phyloP scores from a whole-genome alignment of 1,140 invertebrate species.

The Microplitis demolitor region DNA sequence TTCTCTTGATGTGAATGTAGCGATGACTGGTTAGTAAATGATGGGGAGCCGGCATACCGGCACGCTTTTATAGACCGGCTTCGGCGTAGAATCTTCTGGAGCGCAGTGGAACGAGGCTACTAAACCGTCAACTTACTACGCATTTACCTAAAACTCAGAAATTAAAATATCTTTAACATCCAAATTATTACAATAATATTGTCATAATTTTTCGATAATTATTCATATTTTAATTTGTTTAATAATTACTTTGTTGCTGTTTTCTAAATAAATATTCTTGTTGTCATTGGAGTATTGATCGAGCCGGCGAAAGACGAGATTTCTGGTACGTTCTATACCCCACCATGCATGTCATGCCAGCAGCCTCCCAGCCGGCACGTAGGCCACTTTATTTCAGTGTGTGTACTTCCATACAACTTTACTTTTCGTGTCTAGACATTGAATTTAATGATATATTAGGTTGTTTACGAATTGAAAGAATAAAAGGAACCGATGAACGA shows the following conservation, averaged over 20 bases:
- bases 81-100: slow-evolving; percentile 41
- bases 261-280: not conserved
- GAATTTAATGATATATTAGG: not conserved
- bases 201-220: not conserved
- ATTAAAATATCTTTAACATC: slow-evolving; percentile 2
- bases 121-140: slow-evolving; percentile 1
- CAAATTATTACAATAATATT: not conserved
- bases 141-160: slow-evolving; percentile 7
- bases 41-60: slow-evolving; percentile 31
- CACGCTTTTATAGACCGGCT: slow-evolving; percentile 49
- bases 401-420: not conserved
- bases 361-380: slow-evolving; percentile 17
- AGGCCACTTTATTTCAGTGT: slow-evolving; percentile 3
- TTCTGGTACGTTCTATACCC: slow-evolving; percentile 57
- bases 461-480: not conserved
- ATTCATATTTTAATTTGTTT: not conserved
- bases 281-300: slow-evolving; percentile 48
- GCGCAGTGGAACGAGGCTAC: slow-evolving; percentile 37
- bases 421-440: not conserved
- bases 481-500: not conserved
- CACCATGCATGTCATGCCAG: slow-evolving; percentile 34
- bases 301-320: slow-evolving; percentile 35
- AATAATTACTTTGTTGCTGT: not conserved
- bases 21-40: slow-evolving; percentile 54
- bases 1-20: slow-evolving; percentile 43